phyloP scores from a whole-genome alignment of 2,888 invertebrate species.

The Nomada flava region DNA sequence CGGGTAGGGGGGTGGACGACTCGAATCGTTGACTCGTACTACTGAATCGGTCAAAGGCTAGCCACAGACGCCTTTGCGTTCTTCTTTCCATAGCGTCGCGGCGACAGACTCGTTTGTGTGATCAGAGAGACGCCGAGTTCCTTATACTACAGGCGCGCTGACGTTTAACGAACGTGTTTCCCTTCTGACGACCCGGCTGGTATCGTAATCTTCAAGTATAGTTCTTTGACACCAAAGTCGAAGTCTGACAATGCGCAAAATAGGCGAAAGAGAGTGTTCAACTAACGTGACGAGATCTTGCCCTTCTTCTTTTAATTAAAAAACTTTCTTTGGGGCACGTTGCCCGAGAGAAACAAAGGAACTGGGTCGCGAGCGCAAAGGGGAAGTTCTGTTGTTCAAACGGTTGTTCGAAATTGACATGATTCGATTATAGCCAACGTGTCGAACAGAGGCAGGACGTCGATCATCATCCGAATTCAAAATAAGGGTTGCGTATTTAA shows the following conservation, averaged over 20 bases:
- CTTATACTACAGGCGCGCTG: background rate
- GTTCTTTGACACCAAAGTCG: constrained; percentile 33
- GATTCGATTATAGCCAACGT: background rate
- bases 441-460: background rate
- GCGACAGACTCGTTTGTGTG: constrained; percentile 24
- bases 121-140: background rate
- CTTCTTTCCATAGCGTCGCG: background rate
- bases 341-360: background rate
- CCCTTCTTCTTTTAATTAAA: constrained; percentile 1
- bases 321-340: background rate
- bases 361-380: constrained; percentile 1
- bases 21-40: constrained; percentile 26
- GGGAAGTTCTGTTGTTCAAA: background rate
- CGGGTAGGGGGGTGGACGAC: background rate
- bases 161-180: constrained; percentile 45
- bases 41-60: constrained; percentile 5
- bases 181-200: constrained; percentile 39
- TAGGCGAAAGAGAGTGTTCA: background rate
- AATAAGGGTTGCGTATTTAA: background rate
- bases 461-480: background rate
- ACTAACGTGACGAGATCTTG: background rate
- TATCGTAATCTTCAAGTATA: constrained; percentile 50
- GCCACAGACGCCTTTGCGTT: background rate
- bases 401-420: background rate
- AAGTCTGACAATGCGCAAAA: background rate